These are phyloP conservation scores for Vandiemenella viatica DNA, from an alignment of 2,888 invertebrate species.

Conservation along the genomic window DNA sequence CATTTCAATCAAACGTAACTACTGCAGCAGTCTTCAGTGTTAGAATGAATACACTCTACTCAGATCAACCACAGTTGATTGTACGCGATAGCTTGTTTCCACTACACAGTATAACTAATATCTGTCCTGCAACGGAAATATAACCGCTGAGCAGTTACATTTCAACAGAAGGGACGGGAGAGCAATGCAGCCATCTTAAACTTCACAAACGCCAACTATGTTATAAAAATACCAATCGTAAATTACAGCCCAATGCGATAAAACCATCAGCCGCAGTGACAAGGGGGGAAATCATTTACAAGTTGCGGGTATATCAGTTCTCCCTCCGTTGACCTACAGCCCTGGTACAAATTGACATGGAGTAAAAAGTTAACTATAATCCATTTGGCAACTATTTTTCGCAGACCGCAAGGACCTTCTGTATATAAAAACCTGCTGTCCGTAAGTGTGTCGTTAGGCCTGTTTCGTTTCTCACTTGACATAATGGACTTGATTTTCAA, in stretches of 20 bases:
- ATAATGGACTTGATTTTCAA: conserved; percentile 11
- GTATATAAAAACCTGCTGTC: conserved; percentile 12
- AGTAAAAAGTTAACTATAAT: conserved; percentile 15
- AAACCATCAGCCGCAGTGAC: conserved; percentile 11
- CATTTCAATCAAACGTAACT: not conserved
- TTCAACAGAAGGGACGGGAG: no score
- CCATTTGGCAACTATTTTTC: conserved; percentile 14
- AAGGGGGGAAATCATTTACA: conserved; percentile 9
- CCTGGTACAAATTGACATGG: conserved; percentile 17
- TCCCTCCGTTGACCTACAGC: conserved; percentile 12
- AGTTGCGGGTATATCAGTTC: conserved; percentile 6
- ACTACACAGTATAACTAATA: no score
- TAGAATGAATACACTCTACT: conserved; percentile 1
- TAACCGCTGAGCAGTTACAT: no score
- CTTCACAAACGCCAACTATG: conserved; percentile 11
- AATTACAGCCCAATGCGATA: conserved; percentile 11
- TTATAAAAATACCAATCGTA: conserved; percentile 16
- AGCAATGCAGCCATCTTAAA: no score
- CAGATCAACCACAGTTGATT: not conserved
- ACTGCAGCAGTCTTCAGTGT: not conserved
- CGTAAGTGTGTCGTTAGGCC: conserved; percentile 15
- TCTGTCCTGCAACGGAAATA: no score
- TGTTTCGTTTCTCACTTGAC: conserved; percentile 11
- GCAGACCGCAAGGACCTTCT: conserved; percentile 12
- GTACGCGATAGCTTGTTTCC: no score